A percentile compares a stretch with the other conserved stretches of the same genome.
phyloP scores from a whole-genome alignment of 1,140 invertebrate genomes.

The Teleogryllus occipitalis region DNA sequence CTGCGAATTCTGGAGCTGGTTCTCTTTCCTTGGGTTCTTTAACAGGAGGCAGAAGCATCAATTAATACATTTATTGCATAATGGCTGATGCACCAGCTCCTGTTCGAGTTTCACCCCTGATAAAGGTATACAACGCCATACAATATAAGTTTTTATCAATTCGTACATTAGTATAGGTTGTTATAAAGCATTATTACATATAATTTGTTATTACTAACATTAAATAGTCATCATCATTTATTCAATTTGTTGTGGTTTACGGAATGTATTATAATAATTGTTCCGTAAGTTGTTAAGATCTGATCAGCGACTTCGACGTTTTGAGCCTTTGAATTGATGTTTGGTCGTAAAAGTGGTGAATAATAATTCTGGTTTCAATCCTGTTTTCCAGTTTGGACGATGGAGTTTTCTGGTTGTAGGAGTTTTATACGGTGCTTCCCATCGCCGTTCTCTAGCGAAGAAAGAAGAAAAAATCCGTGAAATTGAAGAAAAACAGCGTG shows the following conservation, averaged over 20 bases:
- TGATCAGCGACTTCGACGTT: neutral
- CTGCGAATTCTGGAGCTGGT: too few relatives aligned
- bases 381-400: constrained; percentile 52
- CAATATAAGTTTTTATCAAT: too few relatives aligned
- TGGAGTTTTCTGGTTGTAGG: constrained; percentile 61
- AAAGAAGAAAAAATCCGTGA: constrained; percentile 54
- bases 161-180: too few relatives aligned
- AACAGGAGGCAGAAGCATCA: neutral
- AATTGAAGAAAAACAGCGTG: constrained; percentile 54
- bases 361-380: neutral
- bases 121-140: constrained; percentile 46
- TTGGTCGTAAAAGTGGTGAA: neutral
- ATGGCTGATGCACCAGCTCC: constrained; percentile 50
- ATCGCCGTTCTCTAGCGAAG: constrained; percentile 56
- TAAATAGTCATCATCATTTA: neutral
- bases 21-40: too few relatives aligned
- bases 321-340: neutral
- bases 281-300: neutral
- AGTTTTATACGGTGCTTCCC: constrained; percentile 58
- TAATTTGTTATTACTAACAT: neutral
- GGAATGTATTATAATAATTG: neutral
- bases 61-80: constrained; percentile 24
- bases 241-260: neutral
- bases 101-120: constrained; percentile 60
- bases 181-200: neutral